A percentile compares a stretch with the other conserved stretches of the same genome.
phyloP scores from a whole-genome alignment of 53 echinoderm and acorn worm genomes.

The Zoroaster sp. region DNA sequence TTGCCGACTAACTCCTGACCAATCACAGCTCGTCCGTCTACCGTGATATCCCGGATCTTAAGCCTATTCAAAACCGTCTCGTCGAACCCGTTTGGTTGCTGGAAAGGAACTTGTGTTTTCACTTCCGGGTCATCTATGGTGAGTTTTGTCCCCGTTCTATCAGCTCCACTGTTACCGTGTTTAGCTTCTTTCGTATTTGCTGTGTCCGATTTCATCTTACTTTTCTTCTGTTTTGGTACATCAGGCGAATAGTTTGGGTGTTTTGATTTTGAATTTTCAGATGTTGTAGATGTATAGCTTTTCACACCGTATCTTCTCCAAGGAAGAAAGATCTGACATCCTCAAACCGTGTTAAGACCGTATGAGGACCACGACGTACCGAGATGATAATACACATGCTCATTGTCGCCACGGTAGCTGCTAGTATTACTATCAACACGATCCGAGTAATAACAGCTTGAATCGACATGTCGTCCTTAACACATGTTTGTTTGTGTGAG shows the following conservation, averaged over 20 bases:
- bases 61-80: slow-evolving; percentile 11
- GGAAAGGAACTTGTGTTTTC: not conserved
- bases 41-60: not conserved
- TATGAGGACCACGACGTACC: not conserved
- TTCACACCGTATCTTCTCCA: not conserved
- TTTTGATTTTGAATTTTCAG: not conserved
- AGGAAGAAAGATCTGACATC: not conserved
- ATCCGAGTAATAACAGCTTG: not conserved
- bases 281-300: not conserved
- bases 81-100: not conserved
- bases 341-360: not conserved
- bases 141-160: not conserved
- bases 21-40: slow-evolving; percentile 13
- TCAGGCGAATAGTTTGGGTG: too few species aligned
- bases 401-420: not conserved
- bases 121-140: not conserved
- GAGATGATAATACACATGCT: not conserved
- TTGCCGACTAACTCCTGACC: slow-evolving; percentile 13
- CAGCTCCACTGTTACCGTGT: not conserved
- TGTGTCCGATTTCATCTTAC: not conserved
- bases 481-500: not conserved
- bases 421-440: not conserved
- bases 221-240: not conserved
- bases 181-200: not conserved
- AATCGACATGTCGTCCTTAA: not conserved